Evolutionary conservation across 2,888 invertebrate genomes (phyloP).

Genomic region (Alsophila aescularia): DNA sequence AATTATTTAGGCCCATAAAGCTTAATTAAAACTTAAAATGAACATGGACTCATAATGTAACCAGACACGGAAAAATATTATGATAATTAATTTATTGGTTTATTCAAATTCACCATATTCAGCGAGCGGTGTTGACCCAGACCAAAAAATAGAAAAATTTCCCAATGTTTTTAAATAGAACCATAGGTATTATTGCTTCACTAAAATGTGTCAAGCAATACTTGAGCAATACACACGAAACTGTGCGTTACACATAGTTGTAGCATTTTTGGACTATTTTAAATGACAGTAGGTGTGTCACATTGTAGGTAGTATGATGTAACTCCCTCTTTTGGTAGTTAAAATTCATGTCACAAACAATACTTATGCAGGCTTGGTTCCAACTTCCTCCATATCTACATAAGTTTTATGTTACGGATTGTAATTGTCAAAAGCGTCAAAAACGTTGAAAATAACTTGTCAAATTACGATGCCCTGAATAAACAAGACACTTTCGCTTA

Average conservation of each 20-base stretch:
- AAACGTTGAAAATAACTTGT: no score
- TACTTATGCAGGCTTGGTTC: slow-evolving; percentile 1
- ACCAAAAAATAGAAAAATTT: slow-evolving; percentile 26
- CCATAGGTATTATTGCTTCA: slow-evolving; percentile 23
- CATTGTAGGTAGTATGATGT: slow-evolving; percentile 21
- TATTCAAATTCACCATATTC: not conserved
- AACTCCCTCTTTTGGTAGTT: slow-evolving; percentile 24
- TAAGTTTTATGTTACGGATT: not conserved
- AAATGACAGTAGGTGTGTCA: slow-evolving; percentile 27
- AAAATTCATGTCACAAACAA: slow-evolving; percentile 27
- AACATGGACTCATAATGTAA: no score
- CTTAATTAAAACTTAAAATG: no score
- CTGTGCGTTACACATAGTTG: slow-evolving; percentile 24
- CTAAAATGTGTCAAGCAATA: slow-evolving; percentile 18
- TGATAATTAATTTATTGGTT: not conserved
- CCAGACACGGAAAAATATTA: no score
- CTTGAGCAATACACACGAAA: slow-evolving; percentile 28
- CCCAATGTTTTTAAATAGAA: slow-evolving; percentile 12
- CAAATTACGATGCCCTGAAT: no score
- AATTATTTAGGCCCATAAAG: no score
- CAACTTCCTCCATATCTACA: not conserved
- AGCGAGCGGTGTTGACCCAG: not conserved
- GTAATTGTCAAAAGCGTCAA: no score
- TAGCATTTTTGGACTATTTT: slow-evolving; percentile 28
- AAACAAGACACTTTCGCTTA: no score